Base-by-base conservation (phyloP, 2,888 invertebrate species). In the Caradrina clavipalpis region DNA sequence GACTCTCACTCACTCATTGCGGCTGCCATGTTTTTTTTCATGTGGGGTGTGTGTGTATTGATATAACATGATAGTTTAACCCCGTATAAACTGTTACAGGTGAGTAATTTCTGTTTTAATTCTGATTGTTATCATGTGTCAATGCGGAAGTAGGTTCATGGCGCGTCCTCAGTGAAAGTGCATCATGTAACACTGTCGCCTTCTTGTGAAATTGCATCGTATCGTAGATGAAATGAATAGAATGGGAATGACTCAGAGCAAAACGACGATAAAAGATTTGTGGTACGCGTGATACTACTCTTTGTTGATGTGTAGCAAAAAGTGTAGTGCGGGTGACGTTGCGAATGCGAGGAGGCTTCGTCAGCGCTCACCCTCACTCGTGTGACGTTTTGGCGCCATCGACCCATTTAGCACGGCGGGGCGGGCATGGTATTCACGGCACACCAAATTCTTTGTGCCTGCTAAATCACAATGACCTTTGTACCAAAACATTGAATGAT, bases 11-110 rank as follows among this genome's bases (percentile, higher is more conserved):
- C 91, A 89, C 90, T 93, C 89, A 89, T 91, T 91, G 89, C 89
- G 95, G 94, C 97, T 97, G 97, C 97, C 97, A 97, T 97, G 97
- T 97, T 97, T 97, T 97, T 97, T 96, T 97, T 96, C 96, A 96
- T 97, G 97, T 97, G 97, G 97, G 97, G 97, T 97, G 95, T 94
- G 92, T 94, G 94, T 95, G 91, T 94, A 90, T 92, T 92, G 90
- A 91, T 91, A 88, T 93, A 93, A 89, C 92, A 95, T 95, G 95
- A 89, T 92, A 92, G 89, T 93, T 92, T 95, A 92, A 93, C 93
- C 94, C 94, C 94, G 89, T 90, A 90, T 90, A 91, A 88, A 94
- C 88, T 91, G 87, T 86, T 91, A 92, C 92, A 92, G 94, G 96
- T 96, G 88, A 95, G 96, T 91, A 78, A 81, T 88, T 85, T 82